phyloP scores from a whole-genome alignment of 1,140 invertebrate species.

The Daktulosphaira vitifoliae region DNA sequence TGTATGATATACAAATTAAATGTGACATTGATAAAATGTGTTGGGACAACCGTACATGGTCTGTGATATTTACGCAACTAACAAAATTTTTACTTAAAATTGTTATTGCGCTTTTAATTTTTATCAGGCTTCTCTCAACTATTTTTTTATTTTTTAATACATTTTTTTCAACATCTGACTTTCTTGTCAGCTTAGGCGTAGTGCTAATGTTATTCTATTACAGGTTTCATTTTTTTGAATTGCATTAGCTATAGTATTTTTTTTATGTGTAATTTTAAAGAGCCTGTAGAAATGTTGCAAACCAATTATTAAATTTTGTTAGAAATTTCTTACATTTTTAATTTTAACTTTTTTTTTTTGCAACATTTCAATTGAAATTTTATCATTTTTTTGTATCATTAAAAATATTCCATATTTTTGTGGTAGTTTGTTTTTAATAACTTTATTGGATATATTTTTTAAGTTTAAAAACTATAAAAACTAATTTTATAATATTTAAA shows the following conservation, averaged over 20 bases:
- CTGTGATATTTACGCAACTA: slow-evolving; percentile 10
- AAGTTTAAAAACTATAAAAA: too few species aligned
- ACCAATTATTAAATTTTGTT: too few species aligned
- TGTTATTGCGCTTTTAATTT: slow-evolving; percentile 21
- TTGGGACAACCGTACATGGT: slow-evolving; percentile 25
- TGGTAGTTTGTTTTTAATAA: too few species aligned
- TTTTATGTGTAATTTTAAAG: too few species aligned
- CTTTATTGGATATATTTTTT: too few species aligned
- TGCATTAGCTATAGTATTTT: too few species aligned
- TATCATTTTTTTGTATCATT: too few species aligned
- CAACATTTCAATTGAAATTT: background rate
- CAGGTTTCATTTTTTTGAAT: too few species aligned
- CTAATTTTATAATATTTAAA: too few species aligned
- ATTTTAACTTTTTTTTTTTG: background rate
- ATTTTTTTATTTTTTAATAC: slow-evolving; percentile 21
- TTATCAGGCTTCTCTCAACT: background rate
- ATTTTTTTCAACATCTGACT: background rate
- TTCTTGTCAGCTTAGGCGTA: background rate
- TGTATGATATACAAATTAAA: slow-evolving; percentile 18
- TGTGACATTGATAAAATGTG: slow-evolving; percentile 10
- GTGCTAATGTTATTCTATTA: background rate
- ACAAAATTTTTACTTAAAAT: slow-evolving; percentile 18
- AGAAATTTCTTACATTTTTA: too few species aligned
- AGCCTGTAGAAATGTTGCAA: too few species aligned
- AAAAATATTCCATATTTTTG: too few species aligned